These are phyloP conservation scores for Drosophila nebulosa DNA, from an alignment of 1,140 invertebrate species.

Conservation along the genomic window DNA sequence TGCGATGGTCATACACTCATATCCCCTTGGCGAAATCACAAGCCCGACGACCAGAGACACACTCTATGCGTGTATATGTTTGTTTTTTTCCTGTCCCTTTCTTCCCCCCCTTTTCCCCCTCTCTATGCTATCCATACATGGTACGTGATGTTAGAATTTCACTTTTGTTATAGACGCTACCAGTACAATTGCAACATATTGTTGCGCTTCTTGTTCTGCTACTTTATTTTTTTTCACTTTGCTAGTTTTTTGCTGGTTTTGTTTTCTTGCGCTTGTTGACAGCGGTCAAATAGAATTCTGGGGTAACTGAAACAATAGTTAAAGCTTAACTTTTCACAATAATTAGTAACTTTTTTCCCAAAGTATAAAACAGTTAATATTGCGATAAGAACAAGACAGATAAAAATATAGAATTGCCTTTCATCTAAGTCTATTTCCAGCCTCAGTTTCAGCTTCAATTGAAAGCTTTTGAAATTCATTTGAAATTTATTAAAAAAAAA, in stretches of 20 bases:
- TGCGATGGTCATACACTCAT: slow-evolving; percentile 47
- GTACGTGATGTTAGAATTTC: slow-evolving; percentile 62
- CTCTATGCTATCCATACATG: slow-evolving; percentile 15
- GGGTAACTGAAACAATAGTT: slow-evolving; percentile 1
- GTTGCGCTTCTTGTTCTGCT: slow-evolving; percentile 41
- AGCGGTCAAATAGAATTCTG: slow-evolving; percentile 38
- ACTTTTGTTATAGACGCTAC: slow-evolving; percentile 52
- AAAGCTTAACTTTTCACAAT: not conserved
- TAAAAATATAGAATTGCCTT: not conserved
- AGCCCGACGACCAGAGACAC: slow-evolving; percentile 11
- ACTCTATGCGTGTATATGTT: slow-evolving; percentile 2
- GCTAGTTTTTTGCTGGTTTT: slow-evolving; percentile 21
- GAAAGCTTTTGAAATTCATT: slow-evolving; percentile 46
- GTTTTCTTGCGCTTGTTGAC: slow-evolving; percentile 43
- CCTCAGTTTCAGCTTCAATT: not conserved
- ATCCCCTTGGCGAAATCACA: slow-evolving; percentile 50
- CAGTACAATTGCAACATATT: slow-evolving; percentile 66
- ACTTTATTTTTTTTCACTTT: slow-evolving; percentile 7
- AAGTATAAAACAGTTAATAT: not conserved
- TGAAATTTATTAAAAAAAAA: slow-evolving; percentile 53
- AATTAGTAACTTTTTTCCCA: not conserved
- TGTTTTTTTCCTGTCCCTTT: not conserved
- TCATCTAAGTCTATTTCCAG: slow-evolving; percentile 5
- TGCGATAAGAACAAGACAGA: not conserved
- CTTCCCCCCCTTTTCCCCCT: not conserved